These are phyloP conservation scores for Leptonema lineaticorne DNA, from an alignment of 1,140 invertebrate species.

Conservation along the genomic window DNA sequence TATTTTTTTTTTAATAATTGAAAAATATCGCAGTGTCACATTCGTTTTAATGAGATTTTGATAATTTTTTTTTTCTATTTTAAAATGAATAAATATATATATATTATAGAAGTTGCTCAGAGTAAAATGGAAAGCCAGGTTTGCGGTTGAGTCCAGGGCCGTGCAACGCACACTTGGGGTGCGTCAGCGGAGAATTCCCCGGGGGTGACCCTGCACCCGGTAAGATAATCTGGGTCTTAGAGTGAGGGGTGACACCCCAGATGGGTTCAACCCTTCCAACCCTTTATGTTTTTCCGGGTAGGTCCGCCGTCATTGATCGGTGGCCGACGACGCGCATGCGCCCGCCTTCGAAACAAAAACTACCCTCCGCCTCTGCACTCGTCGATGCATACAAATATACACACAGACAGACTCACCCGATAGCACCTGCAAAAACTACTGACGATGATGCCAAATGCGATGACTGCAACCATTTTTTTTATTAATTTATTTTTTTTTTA, in stretches of 20 bases:
- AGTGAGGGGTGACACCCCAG: slow-evolving; percentile 13
- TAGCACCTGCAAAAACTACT: slow-evolving; percentile 3
- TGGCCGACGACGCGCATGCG: slow-evolving; percentile 16
- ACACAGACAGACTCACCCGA: no score
- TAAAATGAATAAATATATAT: no score
- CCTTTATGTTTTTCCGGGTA: slow-evolving; percentile 24
- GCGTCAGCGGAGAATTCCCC: not conserved
- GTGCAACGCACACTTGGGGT: not conserved
- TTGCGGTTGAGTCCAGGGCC: not conserved
- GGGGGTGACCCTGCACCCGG: not conserved
- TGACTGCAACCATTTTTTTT: no score
- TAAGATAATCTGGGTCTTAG: slow-evolving; percentile 26
- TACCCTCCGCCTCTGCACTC: slow-evolving; percentile 8
- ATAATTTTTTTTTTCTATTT: no score
- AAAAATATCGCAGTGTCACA: no score
- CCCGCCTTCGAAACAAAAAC: slow-evolving; percentile 22
- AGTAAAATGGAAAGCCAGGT: no score
- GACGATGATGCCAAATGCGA: no score
- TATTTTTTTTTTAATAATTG: no score
- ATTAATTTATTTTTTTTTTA: no score
- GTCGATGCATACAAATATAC: not conserved
- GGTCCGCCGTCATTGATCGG: slow-evolving; percentile 20
- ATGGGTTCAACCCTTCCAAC: slow-evolving; percentile 19
- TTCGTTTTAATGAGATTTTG: no score
- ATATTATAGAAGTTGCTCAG: no score